Evolutionary conservation across 2,888 invertebrate genomes (phyloP).

Genomic region (Drosophila atroscutellata): DNA sequence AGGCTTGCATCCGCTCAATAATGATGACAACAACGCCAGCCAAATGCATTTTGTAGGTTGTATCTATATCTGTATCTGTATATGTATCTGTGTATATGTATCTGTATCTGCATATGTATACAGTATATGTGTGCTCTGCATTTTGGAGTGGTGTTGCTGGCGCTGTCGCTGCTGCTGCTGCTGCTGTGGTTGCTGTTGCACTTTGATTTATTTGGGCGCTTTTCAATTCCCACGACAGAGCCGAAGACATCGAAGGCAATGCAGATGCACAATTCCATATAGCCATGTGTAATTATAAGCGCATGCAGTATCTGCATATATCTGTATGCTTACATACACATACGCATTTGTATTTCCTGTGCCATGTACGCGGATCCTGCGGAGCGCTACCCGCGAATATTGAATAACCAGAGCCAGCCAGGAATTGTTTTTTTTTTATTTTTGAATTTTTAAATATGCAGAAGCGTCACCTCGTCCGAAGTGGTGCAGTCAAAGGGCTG

Average conservation of each 20-base stretch:
- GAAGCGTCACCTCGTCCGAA: constrained; percentile 67
- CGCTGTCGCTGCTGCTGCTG: constrained; percentile 30
- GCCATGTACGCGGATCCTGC: constrained; percentile 43
- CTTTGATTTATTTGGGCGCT: constrained; percentile 74
- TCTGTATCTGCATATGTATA: constrained; percentile 6
- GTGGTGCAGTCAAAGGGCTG: constrained; percentile 75
- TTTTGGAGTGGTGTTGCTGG: constrained; percentile 14
- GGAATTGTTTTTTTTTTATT: constrained; percentile 19
- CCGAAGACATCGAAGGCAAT: constrained; percentile 43
- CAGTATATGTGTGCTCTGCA: constrained; percentile 7
- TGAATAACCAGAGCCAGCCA: constrained; percentile 64
- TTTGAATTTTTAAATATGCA: constrained; percentile 65
- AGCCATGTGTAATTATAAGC: constrained; percentile 20
- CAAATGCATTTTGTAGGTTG: constrained; percentile 23
- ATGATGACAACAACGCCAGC: constrained; percentile 58
- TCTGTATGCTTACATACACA: constrained; percentile 18
- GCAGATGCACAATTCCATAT: constrained; percentile 34
- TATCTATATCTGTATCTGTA: constrained; percentile 16
- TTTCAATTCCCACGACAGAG: constrained; percentile 73
- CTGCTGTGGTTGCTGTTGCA: constrained; percentile 54
- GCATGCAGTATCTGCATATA: background rate
- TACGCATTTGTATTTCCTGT: constrained; percentile 61
- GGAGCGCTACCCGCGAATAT: constrained; percentile 73
- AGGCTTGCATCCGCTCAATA: constrained; percentile 79
- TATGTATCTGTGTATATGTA: constrained; percentile 13